Evolutionary conservation across 2,113 vertebrate species (phyloP).

Genomic region (Microcebus tavaratra): DNA sequence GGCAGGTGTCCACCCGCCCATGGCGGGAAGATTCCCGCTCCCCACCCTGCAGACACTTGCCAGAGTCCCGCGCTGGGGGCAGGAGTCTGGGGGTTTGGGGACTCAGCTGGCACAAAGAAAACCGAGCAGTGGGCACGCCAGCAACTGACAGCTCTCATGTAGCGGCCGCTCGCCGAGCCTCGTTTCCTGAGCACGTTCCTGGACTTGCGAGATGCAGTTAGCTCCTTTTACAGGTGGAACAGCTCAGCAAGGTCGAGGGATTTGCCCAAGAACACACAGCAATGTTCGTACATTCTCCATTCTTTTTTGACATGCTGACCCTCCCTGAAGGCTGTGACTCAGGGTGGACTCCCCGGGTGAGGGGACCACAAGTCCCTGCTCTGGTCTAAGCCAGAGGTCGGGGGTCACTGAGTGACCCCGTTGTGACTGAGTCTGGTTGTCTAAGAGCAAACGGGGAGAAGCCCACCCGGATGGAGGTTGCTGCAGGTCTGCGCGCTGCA

Average conservation of each 20-base stretch:
- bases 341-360: not conserved
- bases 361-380: not conserved
- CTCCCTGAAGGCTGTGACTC: not conserved
- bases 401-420: not conserved
- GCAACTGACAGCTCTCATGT: accelerated
- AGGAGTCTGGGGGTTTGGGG: not conserved
- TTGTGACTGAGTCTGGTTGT: not conserved
- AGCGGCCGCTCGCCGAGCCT: not conserved
- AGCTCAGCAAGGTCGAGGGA: not conserved
- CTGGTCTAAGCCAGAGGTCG: not conserved
- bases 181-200: not conserved
- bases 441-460: not conserved
- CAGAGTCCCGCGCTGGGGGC: accelerated
- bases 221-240: not conserved
- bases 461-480: not conserved
- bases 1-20: not conserved
- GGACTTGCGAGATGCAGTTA: not conserved
- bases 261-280: not conserved
- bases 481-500: not conserved
- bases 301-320: not conserved
- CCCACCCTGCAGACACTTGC: not conserved
- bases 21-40: not conserved
- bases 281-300: too few species aligned
- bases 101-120: not conserved
- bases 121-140: accelerated